These are phyloP conservation scores for Cossypha dichroa DNA, from an alignment of 2,797 vertebrate genomes.

Conservation along the genomic window DNA sequence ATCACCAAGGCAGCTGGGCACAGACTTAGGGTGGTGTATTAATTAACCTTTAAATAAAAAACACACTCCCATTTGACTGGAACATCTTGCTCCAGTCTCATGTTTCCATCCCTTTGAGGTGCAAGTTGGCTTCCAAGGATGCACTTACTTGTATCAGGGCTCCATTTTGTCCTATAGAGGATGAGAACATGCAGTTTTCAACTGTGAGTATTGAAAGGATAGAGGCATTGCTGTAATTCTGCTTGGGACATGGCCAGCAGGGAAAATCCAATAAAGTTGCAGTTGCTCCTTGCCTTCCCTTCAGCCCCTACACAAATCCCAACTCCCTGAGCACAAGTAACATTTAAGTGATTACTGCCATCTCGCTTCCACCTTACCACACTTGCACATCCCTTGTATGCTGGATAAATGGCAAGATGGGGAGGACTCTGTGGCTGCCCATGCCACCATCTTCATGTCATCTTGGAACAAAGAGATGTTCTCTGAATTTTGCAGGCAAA, in stretches of 20 bases:
- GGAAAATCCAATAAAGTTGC: neutral
- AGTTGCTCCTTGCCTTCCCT: neutral
- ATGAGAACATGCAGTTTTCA: neutral
- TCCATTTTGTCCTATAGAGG: neutral
- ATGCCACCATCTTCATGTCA: neutral
- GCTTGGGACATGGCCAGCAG: neutral
- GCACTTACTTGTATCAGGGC: neutral
- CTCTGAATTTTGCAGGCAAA: neutral
- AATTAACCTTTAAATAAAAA: neutral
- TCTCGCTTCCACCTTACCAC: neutral
- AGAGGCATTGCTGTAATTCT: neutral
- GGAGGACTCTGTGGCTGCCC: neutral
- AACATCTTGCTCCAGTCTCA: neutral
- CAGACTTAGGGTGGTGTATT: neutral
- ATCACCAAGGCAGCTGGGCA: neutral
- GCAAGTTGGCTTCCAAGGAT: neutral
- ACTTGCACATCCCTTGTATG: rapidly evolving
- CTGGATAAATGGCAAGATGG: neutral
- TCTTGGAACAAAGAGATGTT: neutral
- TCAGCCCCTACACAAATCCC: neutral
- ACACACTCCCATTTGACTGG: neutral
- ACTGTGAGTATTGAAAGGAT: neutral
- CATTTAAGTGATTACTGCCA: neutral
- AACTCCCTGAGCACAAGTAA: neutral
- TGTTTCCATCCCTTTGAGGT: neutral